Conservation (phyloP, 2,888 invertebrate species). For the Podotricha telesiphe region DNA sequence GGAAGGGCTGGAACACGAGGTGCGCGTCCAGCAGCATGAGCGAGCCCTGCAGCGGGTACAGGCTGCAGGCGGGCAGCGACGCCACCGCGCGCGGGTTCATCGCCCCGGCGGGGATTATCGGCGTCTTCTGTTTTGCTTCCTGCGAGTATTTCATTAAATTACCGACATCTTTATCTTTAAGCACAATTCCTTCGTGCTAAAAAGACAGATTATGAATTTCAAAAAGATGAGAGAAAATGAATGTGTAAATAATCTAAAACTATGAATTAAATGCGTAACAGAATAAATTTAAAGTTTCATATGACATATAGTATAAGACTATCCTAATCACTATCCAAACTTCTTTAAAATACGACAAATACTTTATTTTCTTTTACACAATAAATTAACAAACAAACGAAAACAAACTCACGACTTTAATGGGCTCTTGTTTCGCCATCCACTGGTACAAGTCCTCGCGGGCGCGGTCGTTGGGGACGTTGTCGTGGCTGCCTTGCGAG, state of each 20-base stretch:
- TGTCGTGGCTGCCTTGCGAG: conserved; percentile 80
- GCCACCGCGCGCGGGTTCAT: conserved; percentile 72
- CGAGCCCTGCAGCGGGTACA: conserved; percentile 92
- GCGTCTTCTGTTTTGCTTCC: conserved; percentile 78
- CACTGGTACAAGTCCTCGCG: conserved; percentile 96
- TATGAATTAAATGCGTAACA: too few relatives aligned
- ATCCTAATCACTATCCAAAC: too few relatives aligned
- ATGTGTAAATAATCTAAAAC: too few relatives aligned
- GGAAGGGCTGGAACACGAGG: conserved; percentile 95
- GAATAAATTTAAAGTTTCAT: too few relatives aligned
- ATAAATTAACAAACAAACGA: neutral
- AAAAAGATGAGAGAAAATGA: too few relatives aligned
- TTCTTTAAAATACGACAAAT: too few relatives aligned
- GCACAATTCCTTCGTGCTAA: too few relatives aligned
- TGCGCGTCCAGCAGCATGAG: conserved; percentile 95
- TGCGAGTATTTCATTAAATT: conserved; percentile 46
- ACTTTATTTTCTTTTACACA: neutral
- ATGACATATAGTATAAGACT: too few relatives aligned
- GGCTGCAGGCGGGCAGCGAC: conserved; percentile 82
- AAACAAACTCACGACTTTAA: conserved; percentile 66
- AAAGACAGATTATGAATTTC: too few relatives aligned
- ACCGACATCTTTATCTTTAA: too few relatives aligned
- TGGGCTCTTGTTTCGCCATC: conserved; percentile 96
- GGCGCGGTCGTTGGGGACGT: conserved; percentile 82
- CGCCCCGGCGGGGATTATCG: conserved; percentile 76